Percentiles rank a stretch among this genome's conserved stretches.
Conservation (phyloP, 1,140 invertebrate species). For the Capitella teleta region DNA sequence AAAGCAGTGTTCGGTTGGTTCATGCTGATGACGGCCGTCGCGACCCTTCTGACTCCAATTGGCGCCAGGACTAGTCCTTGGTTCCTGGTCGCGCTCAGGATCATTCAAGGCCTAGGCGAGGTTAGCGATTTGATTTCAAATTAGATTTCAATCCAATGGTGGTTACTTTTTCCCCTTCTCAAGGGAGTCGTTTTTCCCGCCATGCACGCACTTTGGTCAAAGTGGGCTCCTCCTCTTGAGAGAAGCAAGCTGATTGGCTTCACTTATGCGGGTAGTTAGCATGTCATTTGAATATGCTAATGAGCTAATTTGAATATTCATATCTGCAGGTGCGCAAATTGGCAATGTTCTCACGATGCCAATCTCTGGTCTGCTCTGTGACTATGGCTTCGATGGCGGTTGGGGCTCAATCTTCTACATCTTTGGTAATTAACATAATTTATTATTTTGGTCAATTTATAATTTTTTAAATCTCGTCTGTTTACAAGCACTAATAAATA, state of each 20-base stretch:
- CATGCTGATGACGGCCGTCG: slow-evolving; percentile 59
- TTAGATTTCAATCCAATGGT: no score
- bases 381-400: slow-evolving; percentile 32
- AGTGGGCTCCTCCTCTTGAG: slow-evolving; percentile 35
- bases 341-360: slow-evolving; percentile 24
- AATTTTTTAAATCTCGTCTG: no score
- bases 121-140: slow-evolving; percentile 34
- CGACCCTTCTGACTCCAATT: slow-evolving; percentile 66
- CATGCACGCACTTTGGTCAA: slow-evolving; percentile 23
- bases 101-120: slow-evolving; percentile 74
- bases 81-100: slow-evolving; percentile 57
- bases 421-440: slow-evolving; percentile 21
- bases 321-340: slow-evolving; percentile 13
- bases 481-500: no score
- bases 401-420: slow-evolving; percentile 33
- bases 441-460: no score
- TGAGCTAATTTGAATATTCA: neutral
- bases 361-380: slow-evolving; percentile 26
- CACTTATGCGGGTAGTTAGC: slow-evolving; percentile 23
- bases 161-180: neutral
- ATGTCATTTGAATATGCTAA: neutral
- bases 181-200: slow-evolving; percentile 43
- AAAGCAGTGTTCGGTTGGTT: slow-evolving; percentile 66
- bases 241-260: slow-evolving; percentile 25
- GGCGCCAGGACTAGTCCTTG: slow-evolving; percentile 53